A percentile compares a stretch with the other conserved stretches of the same genome.
These are phyloP conservation scores for Dendroctonus ponderosae DNA, from an alignment of 1,140 invertebrate genomes.

Conservation along the genomic window DNA sequence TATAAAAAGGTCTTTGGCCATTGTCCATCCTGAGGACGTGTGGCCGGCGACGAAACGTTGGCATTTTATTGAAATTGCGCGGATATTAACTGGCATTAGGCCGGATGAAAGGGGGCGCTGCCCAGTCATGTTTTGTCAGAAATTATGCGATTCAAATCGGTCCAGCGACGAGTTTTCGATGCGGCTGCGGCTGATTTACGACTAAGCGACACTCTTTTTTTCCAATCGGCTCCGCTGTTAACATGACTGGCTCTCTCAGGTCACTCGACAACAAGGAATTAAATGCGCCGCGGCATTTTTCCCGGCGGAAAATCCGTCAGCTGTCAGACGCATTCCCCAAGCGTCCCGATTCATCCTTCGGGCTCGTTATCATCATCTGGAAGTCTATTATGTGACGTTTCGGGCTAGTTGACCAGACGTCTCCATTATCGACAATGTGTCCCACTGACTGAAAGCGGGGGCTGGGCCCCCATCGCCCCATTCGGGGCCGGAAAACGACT, in stretches of 20 bases:
- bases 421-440: slow-evolving; percentile 37
- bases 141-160: slow-evolving; percentile 32
- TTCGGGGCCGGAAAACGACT: too few relatives aligned
- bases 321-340: slow-evolving; percentile 14
- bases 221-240: not conserved
- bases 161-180: slow-evolving; percentile 31
- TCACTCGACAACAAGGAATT: not conserved
- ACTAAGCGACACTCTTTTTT: not conserved
- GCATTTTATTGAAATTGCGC: slow-evolving; percentile 41
- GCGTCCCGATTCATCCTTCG: slow-evolving; percentile 24
- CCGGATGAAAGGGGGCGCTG: slow-evolving; percentile 32
- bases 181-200: slow-evolving; percentile 26
- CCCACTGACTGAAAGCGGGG: slow-evolving; percentile 38
- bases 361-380: slow-evolving; percentile 22
- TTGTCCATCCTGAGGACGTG: not conserved
- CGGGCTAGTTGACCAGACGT: slow-evolving; percentile 29
- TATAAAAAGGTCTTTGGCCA: not conserved
- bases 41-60: slow-evolving; percentile 29
- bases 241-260: too few relatives aligned
- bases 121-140: slow-evolving; percentile 32
- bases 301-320: not conserved
- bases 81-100: slow-evolving; percentile 39
- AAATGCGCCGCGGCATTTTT: slow-evolving; percentile 2
- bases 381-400: slow-evolving; percentile 34
- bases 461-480: too few relatives aligned